Conservation (phyloP, 2,113 vertebrate genomes). For the Motacilla alba region DNA sequence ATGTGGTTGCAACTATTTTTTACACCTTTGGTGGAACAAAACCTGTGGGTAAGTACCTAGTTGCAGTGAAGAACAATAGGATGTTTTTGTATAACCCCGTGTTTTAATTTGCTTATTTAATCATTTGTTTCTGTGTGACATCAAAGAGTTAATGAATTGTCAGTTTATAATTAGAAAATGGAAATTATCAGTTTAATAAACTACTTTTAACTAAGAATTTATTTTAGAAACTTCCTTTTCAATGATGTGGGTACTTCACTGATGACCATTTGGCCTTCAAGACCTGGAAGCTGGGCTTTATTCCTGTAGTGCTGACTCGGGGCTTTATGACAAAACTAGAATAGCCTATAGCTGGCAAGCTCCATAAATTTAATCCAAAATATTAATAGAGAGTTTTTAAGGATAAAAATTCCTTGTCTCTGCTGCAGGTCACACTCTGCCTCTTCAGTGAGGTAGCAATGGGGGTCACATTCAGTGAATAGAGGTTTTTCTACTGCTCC, state of each 20-base stretch:
- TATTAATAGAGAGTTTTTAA: not conserved
- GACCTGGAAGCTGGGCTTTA: not conserved
- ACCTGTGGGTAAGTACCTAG: rapidly evolving
- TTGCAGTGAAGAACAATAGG: not conserved
- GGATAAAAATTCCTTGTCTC: not conserved
- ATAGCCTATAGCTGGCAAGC: not conserved
- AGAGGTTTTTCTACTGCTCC: not conserved
- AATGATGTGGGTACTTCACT: not conserved
- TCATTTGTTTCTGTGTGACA: not conserved
- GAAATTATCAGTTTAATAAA: not conserved
- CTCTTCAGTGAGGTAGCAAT: rapidly evolving
- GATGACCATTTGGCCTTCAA: not conserved
- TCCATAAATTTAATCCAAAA: not conserved
- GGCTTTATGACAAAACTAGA: not conserved
- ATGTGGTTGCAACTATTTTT: not conserved
- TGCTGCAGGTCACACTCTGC: not conserved
- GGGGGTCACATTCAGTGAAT: rapidly evolving
- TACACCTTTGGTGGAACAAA: not conserved
- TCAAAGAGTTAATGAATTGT: not conserved
- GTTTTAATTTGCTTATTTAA: not conserved
- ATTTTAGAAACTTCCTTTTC: not conserved
- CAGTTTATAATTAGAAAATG: not conserved
- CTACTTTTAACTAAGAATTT: not conserved
- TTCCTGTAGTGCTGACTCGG: not conserved
- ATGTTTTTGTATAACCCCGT: not conserved